Evolutionary conservation across 2,888 invertebrate genomes (phyloP), one percentile per base, ranked within the genome.

Genomic region (Xylophagus ater): DNA sequence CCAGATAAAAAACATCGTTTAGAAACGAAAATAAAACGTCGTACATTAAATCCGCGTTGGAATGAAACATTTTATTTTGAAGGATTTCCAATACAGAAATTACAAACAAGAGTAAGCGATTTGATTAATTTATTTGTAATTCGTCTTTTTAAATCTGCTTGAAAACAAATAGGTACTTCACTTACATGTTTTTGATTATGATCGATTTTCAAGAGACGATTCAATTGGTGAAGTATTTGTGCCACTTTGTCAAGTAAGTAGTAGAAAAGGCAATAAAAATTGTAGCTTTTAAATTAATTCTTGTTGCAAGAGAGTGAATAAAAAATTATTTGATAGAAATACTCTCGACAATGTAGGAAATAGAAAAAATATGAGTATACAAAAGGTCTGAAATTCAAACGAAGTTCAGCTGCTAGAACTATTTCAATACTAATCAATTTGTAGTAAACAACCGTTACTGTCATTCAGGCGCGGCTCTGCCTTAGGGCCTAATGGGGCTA

Each of bases 41-140:
- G 89, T 45, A 90, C 90, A 13, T 69, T 90, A 37, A 90, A 90
- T 67, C 90, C 90, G 1, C 69, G 88, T 51, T 90, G 90, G 90
- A 90, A 90, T 64, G 90, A 90, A 64, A 90, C 90, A 18, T 87
- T 90, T 62, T 90, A 90, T 64, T 90, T 90, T 59, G 90, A 90
- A 68, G 90, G 90, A 43, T 92, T 89, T 58, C 89, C 90, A 15
- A 87, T 89, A 52, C 89, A 90, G 68, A 92, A 92, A 66, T 70
- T 92, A 41, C 89, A 90, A 59, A 88, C 86, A 51, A 76, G 90
- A 61, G 89, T 74, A 57, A 57, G 56, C 52, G 14, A 19, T n/a
- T 17, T 21, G 25, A 13, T 24, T 29, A 21, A 12, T 37, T 5
- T 19, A 10, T 29, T 19, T 23, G 23, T 30, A 4, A n/a, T 14